Evolutionary conservation across 1,140 invertebrate species (phyloP).

Genomic region (Kradibia gibbosae): DNA sequence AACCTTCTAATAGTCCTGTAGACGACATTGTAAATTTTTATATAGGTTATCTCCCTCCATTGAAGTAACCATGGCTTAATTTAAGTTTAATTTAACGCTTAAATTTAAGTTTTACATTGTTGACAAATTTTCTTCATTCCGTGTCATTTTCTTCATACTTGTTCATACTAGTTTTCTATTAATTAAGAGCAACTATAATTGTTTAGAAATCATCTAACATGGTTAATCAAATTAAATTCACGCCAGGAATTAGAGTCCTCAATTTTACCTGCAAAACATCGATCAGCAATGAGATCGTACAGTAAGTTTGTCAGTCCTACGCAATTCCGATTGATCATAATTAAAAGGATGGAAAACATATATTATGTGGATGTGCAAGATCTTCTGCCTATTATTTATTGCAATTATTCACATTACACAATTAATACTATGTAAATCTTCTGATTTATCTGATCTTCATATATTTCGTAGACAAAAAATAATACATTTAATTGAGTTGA

Average conservation of each 20-base stretch:
- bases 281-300: conserved; percentile 28
- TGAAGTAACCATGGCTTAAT: not conserved
- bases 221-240: conserved; percentile 7
- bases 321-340: conserved; percentile 41
- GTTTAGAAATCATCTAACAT: not conserved
- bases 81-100: not conserved
- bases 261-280: conserved; percentile 35
- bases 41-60: not conserved
- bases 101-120: not conserved
- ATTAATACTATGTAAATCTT: no score
- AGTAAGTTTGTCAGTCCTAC: not conserved
- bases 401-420: no score
- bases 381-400: not conserved
- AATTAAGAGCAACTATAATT: not conserved
- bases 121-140: not conserved
- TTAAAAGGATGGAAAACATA: conserved; percentile 36
- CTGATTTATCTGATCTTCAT: no score
- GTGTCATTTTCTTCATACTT: not conserved
- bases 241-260: conserved; percentile 5
- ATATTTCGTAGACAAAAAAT: no score
- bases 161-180: not conserved
- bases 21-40: not conserved
- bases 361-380: not conserved
- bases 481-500: no score
- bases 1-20: not conserved